Base-by-base conservation (phyloP, 2,888 invertebrate species). In the Chrysina gloriosa region DNA sequence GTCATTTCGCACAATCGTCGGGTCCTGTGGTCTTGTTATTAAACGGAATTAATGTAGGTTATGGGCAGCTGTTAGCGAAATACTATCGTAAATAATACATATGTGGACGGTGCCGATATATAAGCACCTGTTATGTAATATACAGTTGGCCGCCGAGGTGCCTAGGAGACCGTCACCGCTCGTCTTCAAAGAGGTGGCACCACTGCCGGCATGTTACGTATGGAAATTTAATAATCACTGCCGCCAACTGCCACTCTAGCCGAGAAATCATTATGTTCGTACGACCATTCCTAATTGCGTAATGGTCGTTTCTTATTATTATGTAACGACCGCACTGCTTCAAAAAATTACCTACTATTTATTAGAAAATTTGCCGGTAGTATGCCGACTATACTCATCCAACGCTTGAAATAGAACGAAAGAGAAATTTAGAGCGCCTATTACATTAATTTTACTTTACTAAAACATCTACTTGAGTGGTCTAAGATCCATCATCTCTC, bases 11-110 rank as follows among this genome's bases (percentile, higher is more conserved):
- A n/a, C 21, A 1, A 11, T 36, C 21, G 34, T 31, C 31, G 19
- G 31, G 14, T 31, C 2, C 6, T 19, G 31, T 29, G 9, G 27
- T 61, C 42, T 27, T 27, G 42, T 29, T 61, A 42, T 61, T 42
- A 61, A 61, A 27, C 27, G 25, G 42, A 61, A 42, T 61, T 61
- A 61, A 61, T 61, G 58, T 61, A 61, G 42, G 58, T 61, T 61
- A 61, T 61, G 58, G 58, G 58, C 58, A 61, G 58, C 58, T 61
- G 58, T 61, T 61, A 27, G 58, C 42, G 58, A 61, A 61, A 61
- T 29, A 42, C 58, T 27, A 27, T 61, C 21, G 58, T 61, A 61
- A 61, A 61, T 42, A 61, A 42, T 42, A 29, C 27, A 42, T 52
- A 52, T 52, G 29, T 52, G 31, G 31, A 45, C 52, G 6, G 52